phyloP scores from a whole-genome alignment of 2,797 vertebrate species.

The Darevskia nairensis region DNA sequence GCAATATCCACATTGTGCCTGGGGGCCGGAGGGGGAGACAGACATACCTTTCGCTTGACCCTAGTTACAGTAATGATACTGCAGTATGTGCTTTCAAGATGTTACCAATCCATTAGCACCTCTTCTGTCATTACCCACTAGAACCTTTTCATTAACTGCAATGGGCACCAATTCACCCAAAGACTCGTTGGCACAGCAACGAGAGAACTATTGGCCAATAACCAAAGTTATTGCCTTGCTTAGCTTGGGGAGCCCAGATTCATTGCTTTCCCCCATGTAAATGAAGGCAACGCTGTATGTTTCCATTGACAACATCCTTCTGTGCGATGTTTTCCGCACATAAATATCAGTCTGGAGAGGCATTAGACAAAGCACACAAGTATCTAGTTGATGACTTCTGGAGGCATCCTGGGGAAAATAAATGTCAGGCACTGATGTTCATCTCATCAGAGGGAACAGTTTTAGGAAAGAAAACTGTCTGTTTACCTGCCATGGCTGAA shows the following conservation, averaged over 20 bases:
- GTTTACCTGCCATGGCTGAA: constrained; percentile 14
- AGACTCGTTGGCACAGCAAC: rapidly evolving
- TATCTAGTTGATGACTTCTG: background rate
- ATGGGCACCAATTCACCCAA: rapidly evolving
- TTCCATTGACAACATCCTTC: rapidly evolving
- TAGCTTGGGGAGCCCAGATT: background rate
- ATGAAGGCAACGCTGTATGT: background rate
- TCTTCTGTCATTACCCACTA: background rate
- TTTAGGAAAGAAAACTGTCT: background rate
- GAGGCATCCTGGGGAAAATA: background rate
- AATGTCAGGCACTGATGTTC: rapidly evolving
- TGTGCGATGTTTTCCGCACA: background rate
- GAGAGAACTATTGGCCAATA: background rate
- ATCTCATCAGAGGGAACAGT: rapidly evolving
- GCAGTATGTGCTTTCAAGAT: background rate
- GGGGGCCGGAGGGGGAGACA: background rate
- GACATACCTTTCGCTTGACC: background rate
- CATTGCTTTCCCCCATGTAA: background rate
- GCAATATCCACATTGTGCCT: background rate
- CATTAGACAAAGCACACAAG: background rate
- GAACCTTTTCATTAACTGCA: background rate
- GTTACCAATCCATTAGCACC: background rate
- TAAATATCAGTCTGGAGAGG: background rate
- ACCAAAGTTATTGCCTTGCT: background rate
- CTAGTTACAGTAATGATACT: background rate